phyloP scores from a whole-genome alignment of 2,113 vertebrate genomes.

The Embiotoca jacksoni region DNA sequence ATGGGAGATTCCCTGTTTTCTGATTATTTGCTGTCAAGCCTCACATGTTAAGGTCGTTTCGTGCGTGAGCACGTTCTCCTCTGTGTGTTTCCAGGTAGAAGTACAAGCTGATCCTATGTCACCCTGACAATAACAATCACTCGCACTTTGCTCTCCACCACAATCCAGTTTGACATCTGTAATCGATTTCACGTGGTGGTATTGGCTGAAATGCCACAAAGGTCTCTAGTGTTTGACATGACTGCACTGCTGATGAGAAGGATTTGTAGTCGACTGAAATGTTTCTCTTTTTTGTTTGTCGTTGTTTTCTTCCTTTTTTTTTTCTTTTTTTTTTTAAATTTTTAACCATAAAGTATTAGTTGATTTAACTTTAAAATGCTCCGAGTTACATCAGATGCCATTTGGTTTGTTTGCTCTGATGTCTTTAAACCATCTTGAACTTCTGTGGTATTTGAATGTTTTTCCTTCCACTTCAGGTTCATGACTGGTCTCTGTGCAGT shows the following conservation, averaged over 20 bases:
- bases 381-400: conserved; percentile 2
- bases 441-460: conserved; percentile 34
- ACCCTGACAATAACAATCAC: conserved; percentile 25
- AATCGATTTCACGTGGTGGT: conserved; percentile 37
- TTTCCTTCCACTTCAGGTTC: conserved; percentile 35
- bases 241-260: conserved; percentile 7
- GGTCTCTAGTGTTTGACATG: neutral
- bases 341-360: neutral
- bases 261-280: neutral
- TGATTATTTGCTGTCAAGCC: conserved; percentile 27
- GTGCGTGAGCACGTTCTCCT: conserved; percentile 1
- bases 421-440: conserved; percentile 39
- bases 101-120: conserved; percentile 9
- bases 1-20: neutral
- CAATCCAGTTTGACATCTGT: conserved; percentile 20
- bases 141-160: conserved; percentile 24
- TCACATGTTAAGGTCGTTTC: conserved; percentile 9
- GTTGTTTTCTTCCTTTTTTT: neutral
- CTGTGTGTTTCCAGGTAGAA: conserved; percentile 28
- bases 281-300: neutral
- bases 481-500: conserved; percentile 29
- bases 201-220: conserved; percentile 44
- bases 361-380: conserved; percentile 30
- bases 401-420: conserved; percentile 2
- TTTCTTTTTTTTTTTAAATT: neutral